Conservation (phyloP, 2,888 invertebrate species). For the Pachliopta kotzebuea region DNA sequence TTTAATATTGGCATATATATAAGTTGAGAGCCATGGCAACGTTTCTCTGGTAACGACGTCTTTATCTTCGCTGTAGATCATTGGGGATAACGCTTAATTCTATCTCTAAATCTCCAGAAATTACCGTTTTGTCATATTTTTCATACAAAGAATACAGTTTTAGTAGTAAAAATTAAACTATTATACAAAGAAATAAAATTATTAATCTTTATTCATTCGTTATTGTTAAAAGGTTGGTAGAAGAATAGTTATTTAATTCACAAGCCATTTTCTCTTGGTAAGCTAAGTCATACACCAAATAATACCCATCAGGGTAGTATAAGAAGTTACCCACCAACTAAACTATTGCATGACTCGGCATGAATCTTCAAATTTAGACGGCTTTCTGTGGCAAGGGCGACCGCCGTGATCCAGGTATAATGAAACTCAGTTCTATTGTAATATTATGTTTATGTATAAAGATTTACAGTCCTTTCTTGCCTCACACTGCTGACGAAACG, state of each 20-base stretch:
- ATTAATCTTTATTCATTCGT: neutral
- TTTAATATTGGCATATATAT: constrained; percentile 66
- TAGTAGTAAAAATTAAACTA: neutral
- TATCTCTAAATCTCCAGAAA: constrained; percentile 49
- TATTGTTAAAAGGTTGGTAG: neutral
- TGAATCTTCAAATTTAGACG: constrained; percentile 70
- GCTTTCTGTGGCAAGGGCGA: constrained; percentile 50
- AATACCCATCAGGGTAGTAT: neutral
- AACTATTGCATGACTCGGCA: constrained; percentile 58
- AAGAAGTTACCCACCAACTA: constrained; percentile 6
- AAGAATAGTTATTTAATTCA: neutral
- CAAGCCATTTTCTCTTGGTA: neutral
- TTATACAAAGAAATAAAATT: neutral
- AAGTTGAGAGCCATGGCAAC: constrained; percentile 48
- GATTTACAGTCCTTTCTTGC: constrained; percentile 56
- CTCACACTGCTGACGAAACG: constrained; percentile 55
- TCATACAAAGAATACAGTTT: neutral
- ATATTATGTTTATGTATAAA: constrained; percentile 69
- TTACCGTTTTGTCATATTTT: neutral
- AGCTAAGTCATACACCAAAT: constrained; percentile 1
- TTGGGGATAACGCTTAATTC: constrained; percentile 63
- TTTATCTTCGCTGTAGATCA: constrained; percentile 60
- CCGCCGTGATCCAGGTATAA: constrained; percentile 51
- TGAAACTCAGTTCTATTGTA: constrained; percentile 67
- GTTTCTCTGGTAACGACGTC: constrained; percentile 59